Conservation (phyloP, 37 sponge, comb jelly and placozoan species). For the Oopsacas minuta region DNA sequence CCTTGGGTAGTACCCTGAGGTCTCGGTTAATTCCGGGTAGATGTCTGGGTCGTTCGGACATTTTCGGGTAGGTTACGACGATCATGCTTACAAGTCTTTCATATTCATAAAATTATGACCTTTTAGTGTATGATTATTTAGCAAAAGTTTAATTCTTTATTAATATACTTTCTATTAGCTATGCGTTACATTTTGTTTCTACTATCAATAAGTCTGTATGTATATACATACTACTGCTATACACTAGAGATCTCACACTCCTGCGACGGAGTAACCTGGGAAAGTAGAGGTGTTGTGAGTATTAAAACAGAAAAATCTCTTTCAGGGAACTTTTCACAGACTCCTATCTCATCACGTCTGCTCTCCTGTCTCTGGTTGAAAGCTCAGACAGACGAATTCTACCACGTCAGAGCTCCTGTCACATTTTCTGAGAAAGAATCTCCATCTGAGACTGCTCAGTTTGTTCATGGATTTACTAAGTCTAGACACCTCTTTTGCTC, state of each 20-base stretch:
- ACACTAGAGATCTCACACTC: background rate
- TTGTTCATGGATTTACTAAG: background rate
- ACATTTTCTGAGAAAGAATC: background rate
- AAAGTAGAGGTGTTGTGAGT: background rate
- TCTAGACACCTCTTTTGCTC: background rate
- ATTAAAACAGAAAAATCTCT: background rate
- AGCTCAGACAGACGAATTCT: background rate
- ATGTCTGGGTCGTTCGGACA: too few species aligned
- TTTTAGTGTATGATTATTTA: too few species aligned
- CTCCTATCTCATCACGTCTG: background rate
- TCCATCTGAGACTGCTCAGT: background rate
- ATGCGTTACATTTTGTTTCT: background rate
- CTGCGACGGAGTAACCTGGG: conserved; percentile 1
- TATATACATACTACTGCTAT: background rate
- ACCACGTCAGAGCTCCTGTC: conserved; percentile 2
- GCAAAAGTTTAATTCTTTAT: too few species aligned
- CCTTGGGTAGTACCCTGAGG: too few species aligned
- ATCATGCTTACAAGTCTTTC: too few species aligned
- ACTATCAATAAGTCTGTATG: background rate
- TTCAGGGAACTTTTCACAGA: background rate
- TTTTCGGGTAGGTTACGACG: too few species aligned
- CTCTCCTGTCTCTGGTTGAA: conserved; percentile 11
- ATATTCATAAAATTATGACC: too few species aligned
- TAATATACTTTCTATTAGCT: too few species aligned
- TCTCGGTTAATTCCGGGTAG: too few species aligned